Conservation (phyloP, 2,797 vertebrate genomes). For the Myotis vivesi region DNA sequence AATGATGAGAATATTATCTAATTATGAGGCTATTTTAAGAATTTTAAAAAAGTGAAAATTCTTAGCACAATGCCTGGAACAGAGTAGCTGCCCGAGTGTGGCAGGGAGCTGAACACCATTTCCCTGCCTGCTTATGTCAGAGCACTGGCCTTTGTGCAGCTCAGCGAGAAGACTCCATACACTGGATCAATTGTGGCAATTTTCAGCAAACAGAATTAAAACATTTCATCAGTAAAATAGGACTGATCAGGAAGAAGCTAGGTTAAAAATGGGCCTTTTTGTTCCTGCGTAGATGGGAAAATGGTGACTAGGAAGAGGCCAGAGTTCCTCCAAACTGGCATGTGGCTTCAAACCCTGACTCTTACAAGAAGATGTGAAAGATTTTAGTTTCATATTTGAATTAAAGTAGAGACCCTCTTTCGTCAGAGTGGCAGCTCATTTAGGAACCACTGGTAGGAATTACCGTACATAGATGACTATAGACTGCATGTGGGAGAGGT, state of each 20-base stretch:
- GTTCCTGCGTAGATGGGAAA: conserved; percentile 57
- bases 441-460: conserved; percentile 83
- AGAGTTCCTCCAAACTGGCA: conserved; percentile 54
- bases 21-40: conserved; percentile 47
- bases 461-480: conserved; percentile 83
- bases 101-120: not conserved
- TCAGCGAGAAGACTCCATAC: not conserved
- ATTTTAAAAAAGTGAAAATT: not conserved
- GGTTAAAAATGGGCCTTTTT: conserved; percentile 28
- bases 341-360: conserved; percentile 72
- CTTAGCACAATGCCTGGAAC: not conserved
- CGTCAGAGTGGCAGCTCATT: conserved; percentile 79
- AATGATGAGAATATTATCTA: conserved; percentile 52
- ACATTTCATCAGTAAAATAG: not conserved
- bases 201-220: not conserved
- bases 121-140: not conserved
- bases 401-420: conserved; percentile 81
- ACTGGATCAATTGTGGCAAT: not conserved
- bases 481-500: conserved; percentile 78
- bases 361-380: conserved; percentile 80
- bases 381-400: conserved; percentile 85
- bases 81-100: not conserved
- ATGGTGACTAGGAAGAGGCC: conserved; percentile 58
- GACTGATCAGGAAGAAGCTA: not conserved
- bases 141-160: not conserved